Percentiles rank a stretch among this genome's conserved stretches.
Evolutionary conservation across 2,113 vertebrate genomes (phyloP).

Genomic region (Castor canadensis): DNA sequence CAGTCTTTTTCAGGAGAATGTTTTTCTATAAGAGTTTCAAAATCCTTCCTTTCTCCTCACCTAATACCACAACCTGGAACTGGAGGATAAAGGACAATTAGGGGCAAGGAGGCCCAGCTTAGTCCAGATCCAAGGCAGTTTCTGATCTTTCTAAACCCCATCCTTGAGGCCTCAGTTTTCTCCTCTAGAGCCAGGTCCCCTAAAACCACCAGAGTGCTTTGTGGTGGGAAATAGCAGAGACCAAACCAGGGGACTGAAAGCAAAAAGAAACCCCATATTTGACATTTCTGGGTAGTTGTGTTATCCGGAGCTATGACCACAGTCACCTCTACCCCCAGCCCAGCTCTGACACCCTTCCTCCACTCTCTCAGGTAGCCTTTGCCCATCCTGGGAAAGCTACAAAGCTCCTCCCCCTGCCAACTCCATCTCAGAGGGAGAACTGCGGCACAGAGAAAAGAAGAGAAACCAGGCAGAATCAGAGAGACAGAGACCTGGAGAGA

Average conservation of each 20-base stretch:
- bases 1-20: neutral
- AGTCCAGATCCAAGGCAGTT: neutral
- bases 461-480: neutral
- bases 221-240: conserved; percentile 60
- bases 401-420: neutral
- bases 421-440: neutral
- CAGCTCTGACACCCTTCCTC: conserved; percentile 27
- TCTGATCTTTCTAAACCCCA: neutral
- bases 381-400: conserved; percentile 23
- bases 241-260: conserved; percentile 47
- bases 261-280: conserved; percentile 57
- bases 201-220: conserved; percentile 48
- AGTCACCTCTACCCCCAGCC: conserved; percentile 50
- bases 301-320: neutral
- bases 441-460: neutral
- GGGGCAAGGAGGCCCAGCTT: neutral
- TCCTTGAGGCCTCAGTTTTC: conserved; percentile 7
- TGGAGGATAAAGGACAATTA: neutral
- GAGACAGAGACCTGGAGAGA: neutral
- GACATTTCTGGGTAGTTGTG: conserved; percentile 31
- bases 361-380: neutral
- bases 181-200: conserved; percentile 7
- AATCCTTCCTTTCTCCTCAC: neutral
- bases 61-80: neutral
- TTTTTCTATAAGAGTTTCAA: neutral